Conservation (phyloP, 2,113 vertebrate species). For the Laterallus jamaicensis region DNA sequence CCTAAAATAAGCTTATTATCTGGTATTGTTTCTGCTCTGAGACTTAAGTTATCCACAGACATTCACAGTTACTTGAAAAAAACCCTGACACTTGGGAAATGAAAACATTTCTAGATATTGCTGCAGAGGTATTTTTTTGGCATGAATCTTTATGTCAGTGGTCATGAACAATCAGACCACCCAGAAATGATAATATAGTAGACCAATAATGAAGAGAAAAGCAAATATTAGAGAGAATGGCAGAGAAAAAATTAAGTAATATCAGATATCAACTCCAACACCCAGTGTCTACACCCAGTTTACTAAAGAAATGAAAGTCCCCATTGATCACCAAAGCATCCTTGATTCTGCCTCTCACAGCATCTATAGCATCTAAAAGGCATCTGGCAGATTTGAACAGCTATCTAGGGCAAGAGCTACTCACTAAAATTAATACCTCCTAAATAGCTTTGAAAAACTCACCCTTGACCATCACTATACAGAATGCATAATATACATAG, state of each 20-base stretch:
- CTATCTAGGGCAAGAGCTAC: not conserved
- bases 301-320: not conserved
- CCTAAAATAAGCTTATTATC: not conserved
- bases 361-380: not conserved
- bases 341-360: not conserved
- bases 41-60: not conserved
- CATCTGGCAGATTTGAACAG: not conserved
- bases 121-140: not conserved
- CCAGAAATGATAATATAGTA: not conserved
- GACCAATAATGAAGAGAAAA: not conserved
- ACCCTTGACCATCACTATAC: not conserved
- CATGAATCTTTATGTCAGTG: not conserved
- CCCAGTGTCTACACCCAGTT: not conserved
- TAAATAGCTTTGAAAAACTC: not conserved
- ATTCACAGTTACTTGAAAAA: not conserved
- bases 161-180: not conserved
- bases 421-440: not conserved
- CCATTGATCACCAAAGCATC: accelerated
- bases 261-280: not conserved
- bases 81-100: not conserved
- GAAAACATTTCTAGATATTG: not conserved
- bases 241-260: not conserved
- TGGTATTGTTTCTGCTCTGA: not conserved
- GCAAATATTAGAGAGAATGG: not conserved
- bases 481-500: not conserved